Percentiles rank a stretch among this genome's conserved stretches.
Conservation (phyloP, 2,113 vertebrate genomes). For the Cynopterus brachyotis region DNA sequence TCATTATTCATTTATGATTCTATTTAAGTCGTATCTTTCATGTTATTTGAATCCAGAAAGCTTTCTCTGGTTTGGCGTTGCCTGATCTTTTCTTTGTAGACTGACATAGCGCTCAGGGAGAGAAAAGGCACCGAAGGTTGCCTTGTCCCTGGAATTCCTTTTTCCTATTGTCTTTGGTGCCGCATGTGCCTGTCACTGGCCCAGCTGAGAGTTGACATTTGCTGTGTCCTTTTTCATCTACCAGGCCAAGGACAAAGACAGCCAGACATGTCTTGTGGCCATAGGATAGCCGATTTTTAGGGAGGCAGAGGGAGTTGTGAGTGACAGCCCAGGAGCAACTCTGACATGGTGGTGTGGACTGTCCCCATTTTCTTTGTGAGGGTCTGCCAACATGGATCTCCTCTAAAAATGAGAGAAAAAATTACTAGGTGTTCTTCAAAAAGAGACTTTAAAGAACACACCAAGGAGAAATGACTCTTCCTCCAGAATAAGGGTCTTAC, state of each 20-base stretch:
- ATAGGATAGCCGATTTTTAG: background rate
- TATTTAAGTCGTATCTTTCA: conserved; percentile 15
- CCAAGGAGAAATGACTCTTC: background rate
- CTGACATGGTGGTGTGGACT: background rate
- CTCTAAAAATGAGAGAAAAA: background rate
- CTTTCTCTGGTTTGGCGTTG: background rate
- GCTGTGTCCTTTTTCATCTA: background rate
- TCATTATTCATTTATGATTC: conserved; percentile 31
- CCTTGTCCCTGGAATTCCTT: background rate
- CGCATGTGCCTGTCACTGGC: background rate
- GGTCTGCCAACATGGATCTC: background rate
- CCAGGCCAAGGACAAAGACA: background rate
- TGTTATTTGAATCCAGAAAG: conserved; percentile 41
- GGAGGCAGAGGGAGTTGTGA: background rate
- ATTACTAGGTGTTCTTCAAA: background rate
- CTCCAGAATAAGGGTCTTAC: background rate
- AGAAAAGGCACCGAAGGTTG: background rate
- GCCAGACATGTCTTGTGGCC: background rate
- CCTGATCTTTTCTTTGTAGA: background rate
- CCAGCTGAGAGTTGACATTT: background rate
- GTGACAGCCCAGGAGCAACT: background rate
- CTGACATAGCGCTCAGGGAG: background rate
- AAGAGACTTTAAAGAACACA: background rate
- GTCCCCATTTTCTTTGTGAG: background rate
- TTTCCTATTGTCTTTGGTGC: background rate